Evolutionary conservation across 2,113 vertebrate genomes (phyloP).

Genomic region (Sigmodon hispidus): DNA sequence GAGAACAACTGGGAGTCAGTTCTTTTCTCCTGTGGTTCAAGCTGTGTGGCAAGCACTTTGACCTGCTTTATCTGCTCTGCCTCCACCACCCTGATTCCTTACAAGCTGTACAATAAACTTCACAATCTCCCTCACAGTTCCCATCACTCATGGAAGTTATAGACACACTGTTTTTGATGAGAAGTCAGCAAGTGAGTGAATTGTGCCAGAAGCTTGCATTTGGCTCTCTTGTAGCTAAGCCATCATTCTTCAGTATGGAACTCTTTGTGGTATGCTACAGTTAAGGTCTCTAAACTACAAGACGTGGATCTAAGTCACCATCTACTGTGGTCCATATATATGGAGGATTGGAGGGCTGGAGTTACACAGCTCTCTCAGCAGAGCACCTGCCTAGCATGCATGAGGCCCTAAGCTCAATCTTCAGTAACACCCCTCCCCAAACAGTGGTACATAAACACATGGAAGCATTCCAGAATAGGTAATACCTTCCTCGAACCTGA

Average conservation of each 20-base stretch:
- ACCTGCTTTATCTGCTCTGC: not conserved
- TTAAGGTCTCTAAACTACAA: conserved; percentile 30
- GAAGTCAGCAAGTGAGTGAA: conserved; percentile 28
- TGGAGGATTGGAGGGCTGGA: not conserved
- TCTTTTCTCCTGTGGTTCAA: not conserved
- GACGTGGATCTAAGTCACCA: not conserved
- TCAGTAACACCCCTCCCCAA: no score
- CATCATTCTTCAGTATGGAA: not conserved
- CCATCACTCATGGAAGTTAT: not conserved
- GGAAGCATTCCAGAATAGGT: not conserved
- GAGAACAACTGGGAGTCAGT: not conserved
- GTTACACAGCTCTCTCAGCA: not conserved
- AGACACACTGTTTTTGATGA: conserved; percentile 18
- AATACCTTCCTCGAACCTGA: not conserved
- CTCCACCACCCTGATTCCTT: not conserved
- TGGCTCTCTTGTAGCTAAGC: conserved; percentile 35
- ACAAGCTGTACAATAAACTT: not conserved
- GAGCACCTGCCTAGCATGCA: not conserved
- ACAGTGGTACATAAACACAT: not conserved
- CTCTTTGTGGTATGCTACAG: conserved; percentile 1
- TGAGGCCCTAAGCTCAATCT: not conserved
- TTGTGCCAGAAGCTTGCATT: not conserved
- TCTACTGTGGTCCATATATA: not conserved
- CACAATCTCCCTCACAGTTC: conserved; percentile 12
- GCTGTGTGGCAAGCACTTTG: not conserved